These are phyloP conservation scores for Protula sp. DNA, from an alignment of 2,888 invertebrate genomes.

Conservation along the genomic window DNA sequence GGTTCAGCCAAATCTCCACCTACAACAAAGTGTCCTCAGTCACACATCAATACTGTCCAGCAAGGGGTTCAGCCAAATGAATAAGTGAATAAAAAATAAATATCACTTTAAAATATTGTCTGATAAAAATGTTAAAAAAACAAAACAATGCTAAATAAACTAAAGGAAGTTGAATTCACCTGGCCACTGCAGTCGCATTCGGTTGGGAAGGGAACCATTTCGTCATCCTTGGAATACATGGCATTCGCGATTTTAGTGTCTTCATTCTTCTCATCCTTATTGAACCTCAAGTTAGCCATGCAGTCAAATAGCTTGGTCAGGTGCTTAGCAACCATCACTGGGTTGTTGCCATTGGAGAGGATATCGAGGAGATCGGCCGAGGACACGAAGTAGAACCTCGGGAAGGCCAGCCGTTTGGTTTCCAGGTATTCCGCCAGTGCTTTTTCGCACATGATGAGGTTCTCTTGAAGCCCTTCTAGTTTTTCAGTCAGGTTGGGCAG, in stretches of 20 bases:
- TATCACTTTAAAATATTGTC: too few relatives aligned
- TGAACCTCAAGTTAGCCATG: conserved; percentile 77
- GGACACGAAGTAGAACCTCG: conserved; percentile 94
- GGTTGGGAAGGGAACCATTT: conserved; percentile 77
- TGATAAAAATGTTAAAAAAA: too few relatives aligned
- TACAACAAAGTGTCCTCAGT: too few relatives aligned
- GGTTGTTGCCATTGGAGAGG: conserved; percentile 90
- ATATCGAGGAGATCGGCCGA: conserved; percentile 91
- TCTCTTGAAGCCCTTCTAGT: conserved; percentile 76
- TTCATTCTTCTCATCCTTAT: conserved; percentile 34
- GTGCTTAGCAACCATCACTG: conserved; percentile 66
- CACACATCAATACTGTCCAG: too few relatives aligned
- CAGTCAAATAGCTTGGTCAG: conserved; percentile 93
- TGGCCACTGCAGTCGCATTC: conserved; percentile 77
- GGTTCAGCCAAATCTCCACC: too few relatives aligned
- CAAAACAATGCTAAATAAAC: too few relatives aligned
- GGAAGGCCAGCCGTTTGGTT: conserved; percentile 91
- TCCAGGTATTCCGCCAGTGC: conserved; percentile 93
- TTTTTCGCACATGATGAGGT: conserved; percentile 87
- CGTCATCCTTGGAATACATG: conserved; percentile 92
- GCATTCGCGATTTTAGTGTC: conserved; percentile 61
- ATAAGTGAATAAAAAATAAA: too few relatives aligned
- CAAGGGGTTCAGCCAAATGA: too few relatives aligned
- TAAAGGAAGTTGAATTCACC: too few relatives aligned
- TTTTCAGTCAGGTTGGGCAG: conserved; percentile 72